Conservation (phyloP, 2,797 vertebrate species). For the Micrastur ruficollis region DNA sequence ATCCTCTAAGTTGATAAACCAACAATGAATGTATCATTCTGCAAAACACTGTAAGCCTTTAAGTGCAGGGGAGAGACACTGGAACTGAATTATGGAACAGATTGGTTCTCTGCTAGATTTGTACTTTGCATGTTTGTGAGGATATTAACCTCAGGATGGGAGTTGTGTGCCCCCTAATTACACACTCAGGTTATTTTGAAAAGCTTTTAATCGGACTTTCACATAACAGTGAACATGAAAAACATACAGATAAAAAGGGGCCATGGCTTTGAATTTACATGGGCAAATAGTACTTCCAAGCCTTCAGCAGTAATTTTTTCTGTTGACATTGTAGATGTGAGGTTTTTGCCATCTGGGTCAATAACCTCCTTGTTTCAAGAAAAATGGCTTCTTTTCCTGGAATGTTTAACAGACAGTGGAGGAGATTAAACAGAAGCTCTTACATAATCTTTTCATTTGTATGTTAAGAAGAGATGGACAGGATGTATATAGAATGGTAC, state of each 20-base stretch:
- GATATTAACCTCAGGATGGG: slow-evolving; percentile 61
- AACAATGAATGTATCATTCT: slow-evolving; percentile 50
- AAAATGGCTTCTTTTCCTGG: slow-evolving; percentile 49
- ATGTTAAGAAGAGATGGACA: slow-evolving; percentile 44
- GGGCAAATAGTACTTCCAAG: slow-evolving; percentile 50
- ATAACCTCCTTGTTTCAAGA: slow-evolving; percentile 56
- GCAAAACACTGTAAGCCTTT: slow-evolving; percentile 38
- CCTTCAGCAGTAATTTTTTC: slow-evolving; percentile 32
- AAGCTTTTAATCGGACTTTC: slow-evolving; percentile 71
- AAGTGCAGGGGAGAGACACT: slow-evolving; percentile 23
- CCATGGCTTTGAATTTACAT: slow-evolving; percentile 62
- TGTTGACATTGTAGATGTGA: slow-evolving; percentile 64
- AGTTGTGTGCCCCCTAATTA: slow-evolving; percentile 62
- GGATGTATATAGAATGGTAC: slow-evolving; percentile 26
- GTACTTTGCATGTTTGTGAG: slow-evolving; percentile 62
- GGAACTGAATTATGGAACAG: slow-evolving; percentile 50
- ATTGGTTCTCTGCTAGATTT: slow-evolving; percentile 36
- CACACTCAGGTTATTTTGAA: slow-evolving; percentile 65
- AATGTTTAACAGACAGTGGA: slow-evolving; percentile 50
- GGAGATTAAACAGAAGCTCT: slow-evolving; percentile 57
- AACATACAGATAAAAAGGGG: slow-evolving; percentile 55
- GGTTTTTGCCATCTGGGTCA: slow-evolving; percentile 49
- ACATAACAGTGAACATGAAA: slow-evolving; percentile 54
- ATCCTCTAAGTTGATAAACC: slow-evolving; percentile 51
- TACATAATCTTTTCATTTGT: slow-evolving; percentile 68